Conservation (phyloP, 2,888 invertebrate species). For the Leucophora obtusa region DNA sequence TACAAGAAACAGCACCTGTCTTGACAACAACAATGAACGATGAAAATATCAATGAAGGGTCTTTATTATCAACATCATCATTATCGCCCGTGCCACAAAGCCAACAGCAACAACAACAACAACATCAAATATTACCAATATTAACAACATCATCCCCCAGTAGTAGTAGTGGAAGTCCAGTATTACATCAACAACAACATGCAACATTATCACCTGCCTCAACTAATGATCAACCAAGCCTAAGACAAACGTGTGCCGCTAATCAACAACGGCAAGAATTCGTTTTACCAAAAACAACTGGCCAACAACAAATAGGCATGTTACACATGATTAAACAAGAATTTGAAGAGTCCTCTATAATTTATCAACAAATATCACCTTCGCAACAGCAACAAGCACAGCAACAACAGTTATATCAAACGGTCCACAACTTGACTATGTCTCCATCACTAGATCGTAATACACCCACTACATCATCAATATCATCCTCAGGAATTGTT, state of each 20-base stretch:
- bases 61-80: slow-evolving; percentile 57
- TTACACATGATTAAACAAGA: slow-evolving; percentile 70
- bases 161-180: slow-evolving; percentile 47
- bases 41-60: slow-evolving; percentile 41
- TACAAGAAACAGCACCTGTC: slow-evolving; percentile 63
- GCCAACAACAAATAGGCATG: slow-evolving; percentile 64
- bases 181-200: slow-evolving; percentile 55
- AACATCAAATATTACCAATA: slow-evolving; percentile 37
- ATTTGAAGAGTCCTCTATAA: slow-evolving; percentile 64
- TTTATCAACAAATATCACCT: slow-evolving; percentile 60
- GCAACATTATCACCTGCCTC: slow-evolving; percentile 75
- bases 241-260: slow-evolving; percentile 76
- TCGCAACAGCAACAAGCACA: slow-evolving; percentile 60
- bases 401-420: slow-evolving; percentile 62
- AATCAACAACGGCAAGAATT: slow-evolving; percentile 52
- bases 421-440: slow-evolving; percentile 45
- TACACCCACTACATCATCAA: slow-evolving; percentile 49
- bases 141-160: slow-evolving; percentile 66
- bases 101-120: slow-evolving; percentile 44
- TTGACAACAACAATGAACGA: slow-evolving; percentile 55
- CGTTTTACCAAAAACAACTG: slow-evolving; percentile 66
- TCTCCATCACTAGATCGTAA: slow-evolving; percentile 63
- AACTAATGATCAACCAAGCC: slow-evolving; percentile 72
- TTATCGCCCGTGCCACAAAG: slow-evolving; percentile 63
- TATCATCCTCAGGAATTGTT: slow-evolving; percentile 51